Percentiles rank a stretch among this genome's conserved stretches.
Evolutionary conservation across 2,797 vertebrate genomes (phyloP).

Genomic region (Acanthurus lineatus): DNA sequence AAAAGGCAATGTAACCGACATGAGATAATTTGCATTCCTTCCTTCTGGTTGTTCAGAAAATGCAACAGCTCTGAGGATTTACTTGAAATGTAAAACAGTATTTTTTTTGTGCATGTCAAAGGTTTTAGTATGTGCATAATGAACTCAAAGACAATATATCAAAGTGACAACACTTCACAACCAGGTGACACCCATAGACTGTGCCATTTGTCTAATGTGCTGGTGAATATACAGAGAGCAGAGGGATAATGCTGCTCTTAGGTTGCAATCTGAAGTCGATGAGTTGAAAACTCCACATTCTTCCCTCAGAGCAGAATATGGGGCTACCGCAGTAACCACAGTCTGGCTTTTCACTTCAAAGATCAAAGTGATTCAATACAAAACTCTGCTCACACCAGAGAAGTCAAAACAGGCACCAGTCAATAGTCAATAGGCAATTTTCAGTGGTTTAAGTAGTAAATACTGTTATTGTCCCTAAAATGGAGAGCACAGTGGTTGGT

Average conservation of each 20-base stretch:
- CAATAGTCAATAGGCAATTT: slow-evolving; percentile 10
- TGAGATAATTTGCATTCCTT: slow-evolving; percentile 37
- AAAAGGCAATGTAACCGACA: slow-evolving; percentile 28
- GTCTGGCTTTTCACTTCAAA: slow-evolving; percentile 46
- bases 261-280: slow-evolving; percentile 48
- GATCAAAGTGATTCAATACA: slow-evolving; percentile 47
- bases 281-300: slow-evolving; percentile 51
- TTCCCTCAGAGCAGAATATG: slow-evolving; percentile 45
- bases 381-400: slow-evolving; percentile 34
- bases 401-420: slow-evolving; percentile 14
- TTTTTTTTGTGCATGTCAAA: background rate
- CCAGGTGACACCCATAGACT: slow-evolving; percentile 20
- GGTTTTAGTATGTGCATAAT: background rate
- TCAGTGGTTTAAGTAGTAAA: slow-evolving; percentile 28
- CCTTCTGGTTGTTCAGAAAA: slow-evolving; percentile 39
- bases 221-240: slow-evolving; percentile 17
- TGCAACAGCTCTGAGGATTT: slow-evolving; percentile 25
- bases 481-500: background rate
- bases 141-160: slow-evolving; percentile 26
- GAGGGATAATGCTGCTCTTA: slow-evolving; percentile 47
- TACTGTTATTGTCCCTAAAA: slow-evolving; percentile 17
- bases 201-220: background rate
- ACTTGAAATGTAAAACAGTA: slow-evolving; percentile 23
- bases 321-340: slow-evolving; percentile 52
- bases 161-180: slow-evolving; percentile 12